Evolutionary conservation across 2,888 invertebrate genomes (phyloP), one percentile per base, ranked within the genome.

Genomic region (Hoplodrina ambigua): DNA sequence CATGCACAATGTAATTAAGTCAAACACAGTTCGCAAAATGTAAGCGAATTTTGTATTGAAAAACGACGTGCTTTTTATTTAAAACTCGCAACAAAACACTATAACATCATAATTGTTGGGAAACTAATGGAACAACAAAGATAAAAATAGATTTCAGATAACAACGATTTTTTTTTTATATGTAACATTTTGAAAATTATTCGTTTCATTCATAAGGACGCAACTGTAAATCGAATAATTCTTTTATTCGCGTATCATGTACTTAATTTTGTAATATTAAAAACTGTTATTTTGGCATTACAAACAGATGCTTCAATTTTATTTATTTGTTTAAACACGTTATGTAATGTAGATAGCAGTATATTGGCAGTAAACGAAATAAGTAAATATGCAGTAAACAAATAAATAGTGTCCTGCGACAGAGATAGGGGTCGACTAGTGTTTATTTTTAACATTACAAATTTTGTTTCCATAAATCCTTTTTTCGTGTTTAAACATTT

Each of bases 41-140:
- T 8, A 44, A 60, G 59, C 80, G 80, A 82, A 72, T 79, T 82
- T 50, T 72, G 83, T 65, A 50, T 84, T 82, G 82, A 57, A 37
- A 53, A 49, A 49, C 30, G 37, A 37, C 15, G 8, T 50, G 20
- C 8, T 49, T 33, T 20, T 41, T 8, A 61, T 78, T n/a, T 56
- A n/a, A 25, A 72, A 25, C 20, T 41, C 15, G 13, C 15, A 44
- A 44, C 41, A 5, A 44, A 46, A 46, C 15, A 41, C 49, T 44
- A 17, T 37, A 19, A 46, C 15, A 19, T 41, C 13, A 4, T 30
- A 46, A 61, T 52, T 58, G 15, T 20, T 30, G 1, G 46, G 0
- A 54, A 58, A 61, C 50, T 56, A 41, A 25, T 60, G 52, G 44
- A n/a, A n/a, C n/a, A n/a, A n/a, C n/a, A n/a, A n/a, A 10, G 41